Base-by-base conservation (phyloP, 1,140 invertebrate genomes). In the Prorops nasuta region DNA sequence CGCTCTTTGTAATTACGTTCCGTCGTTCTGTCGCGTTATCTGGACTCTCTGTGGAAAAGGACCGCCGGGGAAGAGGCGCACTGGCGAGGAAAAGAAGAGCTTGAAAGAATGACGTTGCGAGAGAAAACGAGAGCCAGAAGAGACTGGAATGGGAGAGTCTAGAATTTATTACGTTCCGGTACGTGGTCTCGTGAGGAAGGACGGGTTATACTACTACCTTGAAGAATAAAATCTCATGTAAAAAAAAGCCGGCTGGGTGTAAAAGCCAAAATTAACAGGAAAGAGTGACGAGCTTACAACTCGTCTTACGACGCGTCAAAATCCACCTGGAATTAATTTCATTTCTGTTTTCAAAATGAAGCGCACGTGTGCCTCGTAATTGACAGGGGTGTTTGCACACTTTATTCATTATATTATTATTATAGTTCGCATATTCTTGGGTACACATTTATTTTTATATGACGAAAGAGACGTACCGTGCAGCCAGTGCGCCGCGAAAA, bases 161-260 rank as follows among this genome's bases (percentile, higher is more conserved):
- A 17, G 49, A 54, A 60, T 60, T 60, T 60, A 60, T 55, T 54
- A 54, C 56, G 58, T 60, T 55, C 58, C 56, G 47, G 56, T 48
- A 38, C 28, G 31, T 40, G 40, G 24, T 28, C 24, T 28, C 24
- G 24, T 10, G 1, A 28, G 15, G 15, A 16, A 40, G 18, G 45
- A 34, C 20, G 40, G 8, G 55, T 46, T 46, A 38, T n/a, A n/a
- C n/a, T n/a, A n/a, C 22, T 21, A 36, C 14, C 39, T 14, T 36
- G 34, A 22, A 35, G 38, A 59, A 55, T 55, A 54, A 60, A 59
- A 51, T 60, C 54, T 48, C 49, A 21, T 46, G 36, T 41, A 22
- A 38, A 38, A 42, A 37, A 21, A 22, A 24, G 19, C 44, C 28
- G 42, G 31, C 14, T 21, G 24, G 24, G 53, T 14, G 53, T 31